A percentile compares a stretch with the other conserved stretches of the same genome.
Evolutionary conservation across 2,113 vertebrate species (phyloP).

Genomic region (Tinamus guttatus): DNA sequence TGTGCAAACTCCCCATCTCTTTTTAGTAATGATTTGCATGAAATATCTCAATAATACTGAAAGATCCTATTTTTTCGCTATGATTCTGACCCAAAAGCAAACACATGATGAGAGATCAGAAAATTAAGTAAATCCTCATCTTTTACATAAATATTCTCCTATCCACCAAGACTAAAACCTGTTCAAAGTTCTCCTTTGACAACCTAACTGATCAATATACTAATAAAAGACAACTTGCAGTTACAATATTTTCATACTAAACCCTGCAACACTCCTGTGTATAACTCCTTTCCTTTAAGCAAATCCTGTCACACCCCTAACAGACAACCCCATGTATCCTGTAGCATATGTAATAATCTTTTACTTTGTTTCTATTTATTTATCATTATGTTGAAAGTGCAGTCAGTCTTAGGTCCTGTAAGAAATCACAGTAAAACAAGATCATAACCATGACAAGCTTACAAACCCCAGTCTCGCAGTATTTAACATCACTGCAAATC

Average conservation of each 20-base stretch:
- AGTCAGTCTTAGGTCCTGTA: background rate
- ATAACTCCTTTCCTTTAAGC: background rate
- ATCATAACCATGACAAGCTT: background rate
- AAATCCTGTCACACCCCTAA: background rate
- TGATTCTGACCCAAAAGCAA: background rate
- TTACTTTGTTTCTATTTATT: background rate
- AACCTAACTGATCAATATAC: background rate
- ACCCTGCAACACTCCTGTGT: background rate
- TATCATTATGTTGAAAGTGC: background rate
- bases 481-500: background rate
- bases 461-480: background rate
- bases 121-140: background rate
- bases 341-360: background rate
- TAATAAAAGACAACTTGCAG: background rate
- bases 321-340: rapidly evolving
- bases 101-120: background rate
- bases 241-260: background rate
- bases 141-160: background rate
- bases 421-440: background rate
- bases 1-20: background rate
- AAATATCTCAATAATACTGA: background rate
- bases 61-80: background rate
- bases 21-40: background rate
- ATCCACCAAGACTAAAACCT: background rate
- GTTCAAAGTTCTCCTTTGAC: background rate